Conservation (phyloP, 2,113 vertebrate species). For the mouse (Mus musculus) region DNA sequence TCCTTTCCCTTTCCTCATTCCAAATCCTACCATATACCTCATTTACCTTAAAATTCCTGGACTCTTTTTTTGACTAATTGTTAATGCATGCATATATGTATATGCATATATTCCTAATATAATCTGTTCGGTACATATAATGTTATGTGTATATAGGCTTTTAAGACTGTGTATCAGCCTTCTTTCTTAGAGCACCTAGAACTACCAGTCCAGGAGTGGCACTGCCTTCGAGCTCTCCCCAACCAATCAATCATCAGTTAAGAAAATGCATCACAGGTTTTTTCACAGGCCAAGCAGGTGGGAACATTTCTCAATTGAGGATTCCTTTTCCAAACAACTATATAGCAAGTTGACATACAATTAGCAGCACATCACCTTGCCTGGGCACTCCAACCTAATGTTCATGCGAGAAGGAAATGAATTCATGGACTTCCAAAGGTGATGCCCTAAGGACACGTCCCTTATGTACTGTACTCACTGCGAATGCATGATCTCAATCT, state of each 20-base stretch:
- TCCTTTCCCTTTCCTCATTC: background rate
- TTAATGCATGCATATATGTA: background rate
- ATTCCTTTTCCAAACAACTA: no score
- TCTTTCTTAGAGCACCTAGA: background rate
- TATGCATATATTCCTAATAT: background rate
- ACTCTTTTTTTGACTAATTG: background rate
- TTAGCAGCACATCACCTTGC: background rate
- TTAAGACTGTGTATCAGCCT: background rate
- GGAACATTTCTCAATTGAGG: no score
- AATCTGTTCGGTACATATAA: background rate
- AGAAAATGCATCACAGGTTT: background rate
- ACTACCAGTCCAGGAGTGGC: background rate
- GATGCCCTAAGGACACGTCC: background rate
- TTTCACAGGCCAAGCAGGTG: background rate
- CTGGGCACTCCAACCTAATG: background rate
- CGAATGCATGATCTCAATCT: background rate
- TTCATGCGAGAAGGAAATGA: background rate
- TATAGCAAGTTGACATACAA: background rate
- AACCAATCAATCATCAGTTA: background rate
- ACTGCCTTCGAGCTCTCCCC: background rate
- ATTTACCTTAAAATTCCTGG: background rate
- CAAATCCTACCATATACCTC: background rate
- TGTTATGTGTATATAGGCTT: background rate
- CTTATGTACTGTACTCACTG: background rate
- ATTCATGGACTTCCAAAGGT: background rate